Conservation (phyloP, 2,888 invertebrate genomes). For the Scotopteryx bipunctaria region DNA sequence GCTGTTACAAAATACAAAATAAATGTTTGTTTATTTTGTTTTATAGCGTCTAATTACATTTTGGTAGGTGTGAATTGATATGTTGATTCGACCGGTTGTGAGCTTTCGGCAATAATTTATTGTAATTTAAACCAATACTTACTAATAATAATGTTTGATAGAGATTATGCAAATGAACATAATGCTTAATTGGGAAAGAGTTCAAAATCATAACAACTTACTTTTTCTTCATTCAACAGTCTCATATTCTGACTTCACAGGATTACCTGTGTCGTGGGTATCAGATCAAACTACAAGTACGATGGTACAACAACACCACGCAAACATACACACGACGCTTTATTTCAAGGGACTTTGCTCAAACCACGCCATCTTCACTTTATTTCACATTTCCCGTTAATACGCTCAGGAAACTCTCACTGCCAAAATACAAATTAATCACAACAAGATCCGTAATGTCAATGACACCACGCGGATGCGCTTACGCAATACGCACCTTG, state of each 20-base stretch:
- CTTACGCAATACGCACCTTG: slow-evolving; percentile 77
- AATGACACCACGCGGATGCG: slow-evolving; percentile 75
- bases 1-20: slow-evolving; percentile 50
- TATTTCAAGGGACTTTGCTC: neutral
- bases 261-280: too few species aligned
- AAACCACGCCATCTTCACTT: too few species aligned
- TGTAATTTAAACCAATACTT: slow-evolving; percentile 26
- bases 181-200: slow-evolving; percentile 10
- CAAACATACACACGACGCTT: too few species aligned
- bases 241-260: too few species aligned
- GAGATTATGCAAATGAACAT: slow-evolving; percentile 19
- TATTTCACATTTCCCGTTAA: slow-evolving; percentile 12
- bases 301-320: too few species aligned
- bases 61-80: slow-evolving; percentile 38
- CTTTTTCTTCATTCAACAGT: neutral
- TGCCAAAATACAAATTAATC: slow-evolving; percentile 57
- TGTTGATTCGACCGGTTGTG: slow-evolving; percentile 33
- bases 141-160: slow-evolving; percentile 21
- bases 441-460: slow-evolving; percentile 71
- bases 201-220: neutral
- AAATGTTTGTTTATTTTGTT: slow-evolving; percentile 43
- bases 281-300: too few species aligned
- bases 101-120: slow-evolving; percentile 26
- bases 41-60: slow-evolving; percentile 32
- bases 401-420: slow-evolving; percentile 44